A percentile compares a stretch with the other conserved stretches of the same genome.
Evolutionary conservation across 2,797 vertebrate genomes (phyloP).

Genomic region (Sebastes dallii): DNA sequence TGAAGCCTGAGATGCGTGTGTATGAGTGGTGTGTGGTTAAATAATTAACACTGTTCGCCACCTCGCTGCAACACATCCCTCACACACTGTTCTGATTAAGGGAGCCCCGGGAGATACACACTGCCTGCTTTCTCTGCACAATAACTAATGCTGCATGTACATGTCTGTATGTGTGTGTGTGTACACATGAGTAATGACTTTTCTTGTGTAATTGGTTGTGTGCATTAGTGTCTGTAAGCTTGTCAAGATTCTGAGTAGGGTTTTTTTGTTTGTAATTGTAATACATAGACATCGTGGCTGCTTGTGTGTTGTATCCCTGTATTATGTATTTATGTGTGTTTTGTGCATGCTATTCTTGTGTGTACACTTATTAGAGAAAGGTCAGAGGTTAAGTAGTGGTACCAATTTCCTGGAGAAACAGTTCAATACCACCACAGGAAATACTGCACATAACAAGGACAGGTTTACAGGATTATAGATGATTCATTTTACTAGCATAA

Average conservation of each 20-base stretch:
- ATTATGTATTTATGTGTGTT: neutral
- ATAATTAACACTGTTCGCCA: constrained; percentile 74
- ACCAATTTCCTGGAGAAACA: constrained; percentile 8
- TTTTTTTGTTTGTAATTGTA: neutral
- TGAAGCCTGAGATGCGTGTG: constrained; percentile 4
- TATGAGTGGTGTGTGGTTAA: constrained; percentile 47
- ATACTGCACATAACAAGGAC: neutral
- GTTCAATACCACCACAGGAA: constrained; percentile 17
- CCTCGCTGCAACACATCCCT: constrained; percentile 66
- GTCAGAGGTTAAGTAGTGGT: constrained; percentile 26
- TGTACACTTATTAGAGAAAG: constrained; percentile 6
- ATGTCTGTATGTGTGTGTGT: neutral
- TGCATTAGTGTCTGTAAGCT: neutral
- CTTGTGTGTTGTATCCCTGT: neutral
- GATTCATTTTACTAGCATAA: neutral
- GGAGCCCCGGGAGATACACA: constrained; percentile 53
- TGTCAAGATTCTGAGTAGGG: neutral
- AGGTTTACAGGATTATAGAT: neutral
- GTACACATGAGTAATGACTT: constrained; percentile 4
- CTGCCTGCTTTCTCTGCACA: constrained; percentile 12
- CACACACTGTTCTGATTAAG: constrained; percentile 74
- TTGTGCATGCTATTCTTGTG: neutral
- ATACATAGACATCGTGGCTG: neutral
- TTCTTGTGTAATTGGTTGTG: neutral
- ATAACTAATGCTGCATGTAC: constrained; percentile 34